Evolutionary conservation across 2,113 vertebrate species (phyloP), one percentile per base, ranked within the genome.

Genomic region (Dicerorhinus sumatrensis): DNA sequence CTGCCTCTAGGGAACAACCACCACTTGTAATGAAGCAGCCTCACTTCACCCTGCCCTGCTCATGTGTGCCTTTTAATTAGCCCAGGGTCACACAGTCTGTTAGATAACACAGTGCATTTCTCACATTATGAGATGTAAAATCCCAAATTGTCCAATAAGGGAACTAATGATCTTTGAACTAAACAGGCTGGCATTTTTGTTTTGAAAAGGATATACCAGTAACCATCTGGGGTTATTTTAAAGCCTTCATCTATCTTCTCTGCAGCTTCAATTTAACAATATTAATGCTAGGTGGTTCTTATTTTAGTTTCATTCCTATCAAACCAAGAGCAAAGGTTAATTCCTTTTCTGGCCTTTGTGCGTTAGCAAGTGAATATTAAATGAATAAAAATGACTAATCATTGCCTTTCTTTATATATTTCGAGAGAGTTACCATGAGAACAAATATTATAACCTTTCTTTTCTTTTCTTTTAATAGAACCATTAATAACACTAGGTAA

Each of bases 311-410:
- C 67, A 96, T 77, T 94, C 39, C 89, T 84, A 96, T 96, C 95
- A 97, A 97, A 94, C 85, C 27, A 91, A 87, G 95, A 97, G 82
- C 89, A 96, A 98, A 98, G 96, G 97, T 98, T 98, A 98, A 98
- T 97, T 97, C 84, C 69, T 81, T 97, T 95, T 81, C 58, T 97
- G 96, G 96, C 94, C 97, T 97, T 96, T 98, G 88, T 86, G 72
- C 72, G 94, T 89, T 83, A 56, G 36, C 65, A 95, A 97, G 82
- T 81, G 98, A 96, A 98, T 97, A 97, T 96, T 96, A 97, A 97
- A 95, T 90, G 92, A 97, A 96, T 93, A 96, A 87, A 98, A 98
- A 92, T 97, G 96, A 96, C 93, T 97, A 97, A 95, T 96, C 91
- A 73, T 92, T 84, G 75, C 83, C 56, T 97, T 97, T 84, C 46